Conservation (phyloP, 2,113 vertebrate species). For the Epinephelus fuscoguttatus region DNA sequence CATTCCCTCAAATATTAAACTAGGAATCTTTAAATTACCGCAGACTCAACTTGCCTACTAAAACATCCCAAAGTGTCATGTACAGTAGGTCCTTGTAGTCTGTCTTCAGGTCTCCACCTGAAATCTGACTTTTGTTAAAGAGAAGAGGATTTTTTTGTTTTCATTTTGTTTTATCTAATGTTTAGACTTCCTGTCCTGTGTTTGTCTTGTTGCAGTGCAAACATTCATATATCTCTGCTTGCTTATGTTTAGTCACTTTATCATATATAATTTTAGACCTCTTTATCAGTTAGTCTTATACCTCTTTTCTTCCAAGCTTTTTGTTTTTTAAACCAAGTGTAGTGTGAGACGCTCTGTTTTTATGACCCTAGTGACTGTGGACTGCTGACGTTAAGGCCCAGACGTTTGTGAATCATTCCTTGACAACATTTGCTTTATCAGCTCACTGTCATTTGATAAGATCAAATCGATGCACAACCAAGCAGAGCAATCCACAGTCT, state of each 20-base stretch:
- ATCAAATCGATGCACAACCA: conserved; percentile 81
- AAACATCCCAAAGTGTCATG: conserved; percentile 82
- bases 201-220: conserved; percentile 82
- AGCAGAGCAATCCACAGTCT: conserved; percentile 86
- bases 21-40: conserved; percentile 87
- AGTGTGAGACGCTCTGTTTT: conserved; percentile 83
- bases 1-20: conserved; percentile 85
- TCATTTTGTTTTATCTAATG: conserved; percentile 71
- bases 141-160: conserved; percentile 83
- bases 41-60: conserved; percentile 83
- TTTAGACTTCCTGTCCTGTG: conserved; percentile 76
- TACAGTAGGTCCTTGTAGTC: conserved; percentile 83
- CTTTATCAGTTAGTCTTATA: conserved; percentile 80
- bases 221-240: conserved; percentile 86
- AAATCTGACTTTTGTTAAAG: conserved; percentile 87
- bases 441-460: conserved; percentile 85
- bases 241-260: conserved; percentile 96
- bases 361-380: conserved; percentile 82
- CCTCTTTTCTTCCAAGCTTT: conserved; percentile 87
- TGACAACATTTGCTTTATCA: conserved; percentile 64
- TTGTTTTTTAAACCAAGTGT: conserved; percentile 77
- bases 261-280: conserved; percentile 80
- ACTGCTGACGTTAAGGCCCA: conserved; percentile 77
- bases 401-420: conserved; percentile 29
- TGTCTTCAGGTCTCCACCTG: conserved; percentile 79